Percentiles rank a stretch among this genome's conserved stretches.
These are phyloP conservation scores for Heliocidaris tuberculata DNA, from an alignment of 35 echinoderm and acorn worm genomes.

Conservation along the genomic window DNA sequence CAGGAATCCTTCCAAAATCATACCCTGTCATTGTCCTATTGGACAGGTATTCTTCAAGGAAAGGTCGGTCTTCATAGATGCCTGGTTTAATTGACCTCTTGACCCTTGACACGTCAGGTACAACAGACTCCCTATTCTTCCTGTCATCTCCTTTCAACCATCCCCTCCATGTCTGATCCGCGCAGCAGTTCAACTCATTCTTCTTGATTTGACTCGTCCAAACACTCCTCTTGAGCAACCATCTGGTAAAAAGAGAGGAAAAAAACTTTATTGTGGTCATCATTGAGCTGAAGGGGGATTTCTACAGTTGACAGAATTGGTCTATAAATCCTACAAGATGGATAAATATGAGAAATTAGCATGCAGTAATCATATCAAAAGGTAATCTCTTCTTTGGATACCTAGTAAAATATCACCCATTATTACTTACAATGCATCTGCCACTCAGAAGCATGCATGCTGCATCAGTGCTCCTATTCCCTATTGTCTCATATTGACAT, in stretches of 20 bases:
- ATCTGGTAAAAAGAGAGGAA: constrained; percentile 8
- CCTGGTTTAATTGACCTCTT: constrained; percentile 56
- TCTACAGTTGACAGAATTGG: not conserved
- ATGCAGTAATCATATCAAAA: not conserved
- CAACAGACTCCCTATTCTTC: constrained; percentile 48
- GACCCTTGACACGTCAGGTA: constrained; percentile 85
- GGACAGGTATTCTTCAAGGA: constrained; percentile 35
- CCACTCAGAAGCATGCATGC: no score
- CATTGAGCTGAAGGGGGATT: not conserved
- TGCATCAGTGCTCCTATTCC: no score
- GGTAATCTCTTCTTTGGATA: no score
- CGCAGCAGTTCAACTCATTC: constrained; percentile 30
- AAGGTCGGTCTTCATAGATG: constrained; percentile 49
- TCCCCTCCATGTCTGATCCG: constrained; percentile 62
- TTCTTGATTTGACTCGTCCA: constrained; percentile 28
- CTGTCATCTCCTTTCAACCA: constrained; percentile 56
- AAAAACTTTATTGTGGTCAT: not conserved
- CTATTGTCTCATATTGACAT: no score
- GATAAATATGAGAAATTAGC: not conserved
- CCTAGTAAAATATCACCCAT: no score
- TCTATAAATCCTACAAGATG: not conserved
- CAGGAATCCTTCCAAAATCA: not conserved
- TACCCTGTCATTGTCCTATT: constrained; percentile 39
- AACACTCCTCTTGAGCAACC: constrained; percentile 56
- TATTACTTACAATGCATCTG: no score